These are phyloP conservation scores for Syrista parreyssii DNA, from an alignment of 2,888 invertebrate genomes.

Conservation along the genomic window DNA sequence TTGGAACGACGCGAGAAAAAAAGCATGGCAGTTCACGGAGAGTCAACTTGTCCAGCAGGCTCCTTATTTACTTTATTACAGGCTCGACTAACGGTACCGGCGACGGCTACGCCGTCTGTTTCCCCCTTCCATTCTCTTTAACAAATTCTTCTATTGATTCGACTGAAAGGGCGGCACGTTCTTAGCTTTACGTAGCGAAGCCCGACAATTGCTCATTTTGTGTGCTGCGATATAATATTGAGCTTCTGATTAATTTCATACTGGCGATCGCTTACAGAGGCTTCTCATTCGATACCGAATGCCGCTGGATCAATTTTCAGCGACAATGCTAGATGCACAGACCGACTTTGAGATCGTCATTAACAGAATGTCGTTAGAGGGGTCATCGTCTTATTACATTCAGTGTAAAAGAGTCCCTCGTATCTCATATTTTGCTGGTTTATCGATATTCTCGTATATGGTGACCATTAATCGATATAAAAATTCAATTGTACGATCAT, in stretches of 20 bases:
- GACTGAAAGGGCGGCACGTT: background rate
- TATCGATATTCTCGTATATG: background rate
- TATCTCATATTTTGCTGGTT: background rate
- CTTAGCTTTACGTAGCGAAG: background rate
- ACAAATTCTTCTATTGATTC: conserved; percentile 50
- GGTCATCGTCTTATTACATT: background rate
- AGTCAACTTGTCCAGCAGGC: conserved; percentile 50
- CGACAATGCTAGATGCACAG: background rate
- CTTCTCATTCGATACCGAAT: background rate
- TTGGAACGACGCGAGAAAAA: conserved; percentile 39
- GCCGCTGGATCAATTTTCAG: background rate
- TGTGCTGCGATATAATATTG: background rate
- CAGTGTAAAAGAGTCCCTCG: background rate
- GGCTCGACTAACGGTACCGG: conserved; percentile 32
- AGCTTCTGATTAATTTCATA: background rate
- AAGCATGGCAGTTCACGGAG: conserved; percentile 26
- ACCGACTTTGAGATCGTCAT: background rate
- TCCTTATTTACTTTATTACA: conserved; percentile 65
- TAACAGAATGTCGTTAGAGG: background rate
- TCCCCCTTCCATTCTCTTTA: conserved; percentile 24
- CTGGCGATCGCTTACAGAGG: background rate
- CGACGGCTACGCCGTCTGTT: conserved; percentile 39
- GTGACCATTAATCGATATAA: background rate
- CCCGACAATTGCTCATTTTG: background rate
- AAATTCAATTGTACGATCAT: background rate